Evolutionary conservation across 2,797 vertebrate species (phyloP), one percentile per base, ranked within the genome.

Genomic region (Stomatorhinus walkeri): DNA sequence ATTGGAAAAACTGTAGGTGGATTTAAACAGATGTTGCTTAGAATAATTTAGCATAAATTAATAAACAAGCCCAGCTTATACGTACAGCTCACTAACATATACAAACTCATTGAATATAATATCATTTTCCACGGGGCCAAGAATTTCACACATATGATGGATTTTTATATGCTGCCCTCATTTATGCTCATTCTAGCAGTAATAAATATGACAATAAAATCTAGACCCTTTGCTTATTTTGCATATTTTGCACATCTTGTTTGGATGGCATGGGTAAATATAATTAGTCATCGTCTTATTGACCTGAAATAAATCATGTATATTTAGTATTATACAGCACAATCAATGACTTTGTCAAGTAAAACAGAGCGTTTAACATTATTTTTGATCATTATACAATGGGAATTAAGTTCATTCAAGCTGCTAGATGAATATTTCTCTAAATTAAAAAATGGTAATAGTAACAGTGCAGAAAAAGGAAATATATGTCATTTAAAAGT

Each of bases 1-100:
- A 22, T 32, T 51, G 48, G 48, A 52, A 85, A 85, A 51, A 52
- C 83, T 85, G 83, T 85, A 52, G 83, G 83, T 85, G 83, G 83
- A 85, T 46, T 85, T 85, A 51, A 85, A 32, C 83, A 85, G 83
- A 85, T 85, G 83, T 52, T 52, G 49, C 83, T 85, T 51, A 52
- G 83, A 85, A 85, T 85, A 85, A 85, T 51, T 85, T 85, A 85
- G 22, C 83, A 85, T 85, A 85, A 52, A 85, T 85, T 85, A 85
- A 85, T 85, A 46, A 49, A 51, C 81, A 12, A 51, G 46, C 46
- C 43, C 83, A 52, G 10, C 81, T 84, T 83, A 22, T n/a, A 22
- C 4, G 19, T 83, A 43, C 36, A 24, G n/a, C 49, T 85, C 24
- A 49, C 83, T 28, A 51, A 16, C 43, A 72, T 72, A 72, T 72